Conservation (phyloP, 2,113 vertebrate species). For the Rynchops niger region DNA sequence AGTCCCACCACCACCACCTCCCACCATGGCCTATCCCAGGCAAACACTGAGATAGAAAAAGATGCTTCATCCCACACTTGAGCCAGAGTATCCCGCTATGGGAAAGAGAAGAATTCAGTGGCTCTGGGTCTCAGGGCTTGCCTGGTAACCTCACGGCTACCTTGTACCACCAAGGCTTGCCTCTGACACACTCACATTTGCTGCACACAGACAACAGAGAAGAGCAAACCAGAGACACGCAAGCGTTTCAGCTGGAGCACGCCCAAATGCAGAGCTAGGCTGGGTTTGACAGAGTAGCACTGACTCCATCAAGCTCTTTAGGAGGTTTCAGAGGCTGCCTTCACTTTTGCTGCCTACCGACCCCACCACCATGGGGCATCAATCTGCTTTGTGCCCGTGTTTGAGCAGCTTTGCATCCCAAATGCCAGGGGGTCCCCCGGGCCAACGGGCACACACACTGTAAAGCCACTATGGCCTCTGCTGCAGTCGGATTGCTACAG, state of each 20-base stretch:
- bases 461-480: neutral
- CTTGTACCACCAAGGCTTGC: neutral
- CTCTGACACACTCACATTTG: neutral
- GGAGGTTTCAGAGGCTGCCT: neutral
- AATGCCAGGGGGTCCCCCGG: neutral
- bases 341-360: neutral
- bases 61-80: neutral
- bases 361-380: rapidly evolving
- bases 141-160: neutral
- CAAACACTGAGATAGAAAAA: neutral
- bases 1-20: neutral
- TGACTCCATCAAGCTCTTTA: neutral
- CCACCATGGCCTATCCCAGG: neutral
- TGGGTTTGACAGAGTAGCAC: neutral
- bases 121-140: neutral
- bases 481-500: neutral
- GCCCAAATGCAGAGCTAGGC: neutral
- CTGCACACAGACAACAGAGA: neutral
- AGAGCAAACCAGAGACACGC: neutral
- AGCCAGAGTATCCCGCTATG: neutral
- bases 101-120: neutral
- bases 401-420: neutral
- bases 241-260: rapidly evolving
- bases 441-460: rapidly evolving
- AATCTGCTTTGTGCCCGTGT: neutral